A percentile compares a stretch with the other conserved stretches of the same genome.
Evolutionary conservation across 1,140 invertebrate genomes (phyloP).

Genomic region (Penaeus japonicus): DNA sequence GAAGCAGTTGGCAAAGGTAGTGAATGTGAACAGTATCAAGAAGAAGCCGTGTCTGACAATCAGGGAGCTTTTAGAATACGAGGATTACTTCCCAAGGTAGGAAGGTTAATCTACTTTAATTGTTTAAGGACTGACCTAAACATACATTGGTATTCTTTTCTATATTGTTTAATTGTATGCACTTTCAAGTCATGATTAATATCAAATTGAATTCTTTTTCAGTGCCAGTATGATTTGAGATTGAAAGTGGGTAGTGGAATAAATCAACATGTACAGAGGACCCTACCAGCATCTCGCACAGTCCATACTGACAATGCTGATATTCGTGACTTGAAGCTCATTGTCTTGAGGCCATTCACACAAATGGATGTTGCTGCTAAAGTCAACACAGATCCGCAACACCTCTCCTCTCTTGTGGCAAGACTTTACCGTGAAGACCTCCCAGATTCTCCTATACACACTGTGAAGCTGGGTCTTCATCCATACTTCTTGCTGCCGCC

Average conservation of each 20-base stretch:
- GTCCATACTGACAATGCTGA: slow-evolving; percentile 70
- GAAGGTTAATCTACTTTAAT: not conserved
- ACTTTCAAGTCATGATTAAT: not conserved
- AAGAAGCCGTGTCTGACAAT: slow-evolving; percentile 82
- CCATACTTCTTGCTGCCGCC: slow-evolving; percentile 71
- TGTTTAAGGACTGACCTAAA: not conserved
- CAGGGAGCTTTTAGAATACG: slow-evolving; percentile 85
- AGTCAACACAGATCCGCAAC: slow-evolving; percentile 74
- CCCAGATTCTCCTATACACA: slow-evolving; percentile 76
- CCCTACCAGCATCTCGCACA: slow-evolving; percentile 65
- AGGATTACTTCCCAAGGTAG: slow-evolving; percentile 77
- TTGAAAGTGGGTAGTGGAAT: slow-evolving; percentile 69
- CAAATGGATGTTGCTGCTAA: slow-evolving; percentile 81
- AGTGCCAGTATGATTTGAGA: slow-evolving; percentile 77
- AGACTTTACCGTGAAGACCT: slow-evolving; percentile 75
- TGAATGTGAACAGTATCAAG: slow-evolving; percentile 75
- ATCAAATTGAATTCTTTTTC: slow-evolving; percentile 62
- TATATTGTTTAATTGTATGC: not conserved
- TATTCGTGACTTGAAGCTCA: slow-evolving; percentile 75
- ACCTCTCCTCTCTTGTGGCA: slow-evolving; percentile 77
- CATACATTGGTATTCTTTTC: not conserved
- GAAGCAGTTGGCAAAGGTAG: slow-evolving; percentile 74
- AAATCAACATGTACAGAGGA: slow-evolving; percentile 69
- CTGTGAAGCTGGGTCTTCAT: slow-evolving; percentile 69
- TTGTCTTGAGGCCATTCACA: slow-evolving; percentile 77